These are phyloP conservation scores for Setipinna tenuifilis DNA, from an alignment of 2,797 vertebrate species.

Conservation along the genomic window DNA sequence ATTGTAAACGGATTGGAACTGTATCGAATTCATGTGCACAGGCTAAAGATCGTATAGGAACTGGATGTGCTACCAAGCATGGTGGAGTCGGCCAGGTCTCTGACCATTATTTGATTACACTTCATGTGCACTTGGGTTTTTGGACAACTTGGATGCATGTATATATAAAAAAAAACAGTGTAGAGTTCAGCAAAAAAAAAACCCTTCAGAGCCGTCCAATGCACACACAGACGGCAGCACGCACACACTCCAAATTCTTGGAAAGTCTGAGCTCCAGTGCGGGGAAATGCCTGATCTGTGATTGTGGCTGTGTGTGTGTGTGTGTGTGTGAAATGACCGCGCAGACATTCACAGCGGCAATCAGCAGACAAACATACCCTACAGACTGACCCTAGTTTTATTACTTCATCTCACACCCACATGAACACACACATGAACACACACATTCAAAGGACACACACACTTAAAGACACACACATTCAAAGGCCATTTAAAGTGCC, in stretches of 20 bases:
- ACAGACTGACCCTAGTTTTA: background rate
- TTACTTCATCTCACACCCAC: background rate
- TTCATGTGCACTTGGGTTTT: too few relatives aligned
- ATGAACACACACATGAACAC: background rate
- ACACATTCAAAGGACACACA: background rate
- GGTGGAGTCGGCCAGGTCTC: too few relatives aligned
- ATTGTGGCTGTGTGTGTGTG: background rate
- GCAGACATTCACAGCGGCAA: slow-evolving; percentile 24
- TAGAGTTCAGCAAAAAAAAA: too few relatives aligned
- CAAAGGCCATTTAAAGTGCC: too few relatives aligned
- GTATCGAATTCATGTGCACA: too few relatives aligned
- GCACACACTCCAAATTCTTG: slow-evolving; percentile 46
- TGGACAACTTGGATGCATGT: too few relatives aligned
- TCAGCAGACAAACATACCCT: slow-evolving; percentile 33
- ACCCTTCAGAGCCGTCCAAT: background rate
- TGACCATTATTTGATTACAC: too few relatives aligned
- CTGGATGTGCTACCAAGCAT: too few relatives aligned
- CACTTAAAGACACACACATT: background rate
- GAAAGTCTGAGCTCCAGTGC: slow-evolving; percentile 33
- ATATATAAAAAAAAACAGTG: too few relatives aligned
- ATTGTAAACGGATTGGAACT: too few relatives aligned
- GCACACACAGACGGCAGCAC: background rate
- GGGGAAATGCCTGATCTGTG: background rate
- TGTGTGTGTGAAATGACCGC: background rate
- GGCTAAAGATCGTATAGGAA: too few relatives aligned